Percentiles rank a stretch among this genome's conserved stretches.
Conservation (phyloP, 2,113 vertebrate genomes). For the Paralichthys olivaceus region DNA sequence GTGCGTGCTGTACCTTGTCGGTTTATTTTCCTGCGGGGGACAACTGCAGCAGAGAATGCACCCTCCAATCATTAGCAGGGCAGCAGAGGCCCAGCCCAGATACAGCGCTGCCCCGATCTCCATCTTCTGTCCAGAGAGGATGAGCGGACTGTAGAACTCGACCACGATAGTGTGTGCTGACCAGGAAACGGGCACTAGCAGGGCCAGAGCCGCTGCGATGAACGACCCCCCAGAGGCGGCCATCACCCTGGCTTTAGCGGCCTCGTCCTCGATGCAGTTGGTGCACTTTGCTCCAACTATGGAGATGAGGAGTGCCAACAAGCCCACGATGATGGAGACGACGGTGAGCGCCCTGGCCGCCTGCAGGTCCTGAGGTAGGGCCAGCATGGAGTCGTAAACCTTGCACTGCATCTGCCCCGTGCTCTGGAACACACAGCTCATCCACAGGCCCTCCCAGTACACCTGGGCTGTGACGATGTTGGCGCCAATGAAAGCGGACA, state of each 20-base stretch:
- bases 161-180: conserved; percentile 90
- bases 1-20: conserved; percentile 73
- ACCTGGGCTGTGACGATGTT: conserved; percentile 94
- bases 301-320: conserved; percentile 87
- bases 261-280: conserved; percentile 91
- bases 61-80: conserved; percentile 88
- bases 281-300: conserved; percentile 94
- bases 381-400: conserved; percentile 92
- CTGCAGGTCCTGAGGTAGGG: conserved; percentile 91
- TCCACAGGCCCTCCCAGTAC: conserved; percentile 93
- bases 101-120: conserved; percentile 92
- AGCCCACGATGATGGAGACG: conserved; percentile 87
- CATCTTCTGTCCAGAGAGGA: conserved; percentile 87
- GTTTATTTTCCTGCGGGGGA: conserved; percentile 84
- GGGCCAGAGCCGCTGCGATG: conserved; percentile 84
- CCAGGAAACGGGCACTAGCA: conserved; percentile 92
- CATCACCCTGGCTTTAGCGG: conserved; percentile 90
- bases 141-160: conserved; percentile 90
- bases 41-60: conserved; percentile 93
- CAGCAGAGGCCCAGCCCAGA: conserved; percentile 90
- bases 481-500: conserved; percentile 93
- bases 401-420: conserved; percentile 95
- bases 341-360: conserved; percentile 90
- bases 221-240: conserved; percentile 87
- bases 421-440: conserved; percentile 92